phyloP scores from a whole-genome alignment of 2,888 invertebrate genomes.

The Acleris holmiana region DNA sequence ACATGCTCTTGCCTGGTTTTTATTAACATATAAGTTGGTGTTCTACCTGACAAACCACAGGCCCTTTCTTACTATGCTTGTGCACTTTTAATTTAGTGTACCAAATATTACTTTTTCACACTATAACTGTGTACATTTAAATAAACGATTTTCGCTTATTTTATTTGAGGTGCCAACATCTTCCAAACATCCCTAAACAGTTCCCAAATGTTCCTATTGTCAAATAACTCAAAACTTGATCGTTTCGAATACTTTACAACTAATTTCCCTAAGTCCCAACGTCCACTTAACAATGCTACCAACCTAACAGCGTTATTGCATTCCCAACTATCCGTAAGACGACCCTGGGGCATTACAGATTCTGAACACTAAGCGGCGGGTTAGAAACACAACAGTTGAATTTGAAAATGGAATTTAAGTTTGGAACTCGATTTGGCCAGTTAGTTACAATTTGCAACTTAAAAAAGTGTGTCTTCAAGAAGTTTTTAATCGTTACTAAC shows the following conservation, averaged over 20 bases:
- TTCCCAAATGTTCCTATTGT: conserved; percentile 8
- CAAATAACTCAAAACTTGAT: conserved; percentile 17
- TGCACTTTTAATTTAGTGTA: too few relatives aligned
- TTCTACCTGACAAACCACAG: too few relatives aligned
- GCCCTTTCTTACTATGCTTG: too few relatives aligned
- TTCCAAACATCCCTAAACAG: neutral
- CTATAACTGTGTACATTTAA: too few relatives aligned
- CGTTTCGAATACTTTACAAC: conserved; percentile 30
- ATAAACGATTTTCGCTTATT: too few relatives aligned
- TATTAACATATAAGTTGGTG: too few relatives aligned
- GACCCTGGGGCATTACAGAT: conserved; percentile 20
- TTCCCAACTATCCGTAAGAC: conserved; percentile 26
- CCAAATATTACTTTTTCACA: too few relatives aligned
- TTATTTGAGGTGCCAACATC: neutral
- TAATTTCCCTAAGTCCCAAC: conserved; percentile 27
- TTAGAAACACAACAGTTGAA: neutral
- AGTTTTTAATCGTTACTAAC: too few relatives aligned
- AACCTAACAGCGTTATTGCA: conserved; percentile 20
- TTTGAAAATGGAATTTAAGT: neutral
- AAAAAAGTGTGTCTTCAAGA: too few relatives aligned
- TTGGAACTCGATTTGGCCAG: too few relatives aligned
- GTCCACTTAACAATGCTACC: conserved; percentile 26
- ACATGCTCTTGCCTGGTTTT: too few relatives aligned
- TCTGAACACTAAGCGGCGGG: neutral
- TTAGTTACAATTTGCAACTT: too few relatives aligned